These are phyloP conservation scores for Axis porcinus DNA, from an alignment of 2,113 vertebrate species.

Conservation along the genomic window DNA sequence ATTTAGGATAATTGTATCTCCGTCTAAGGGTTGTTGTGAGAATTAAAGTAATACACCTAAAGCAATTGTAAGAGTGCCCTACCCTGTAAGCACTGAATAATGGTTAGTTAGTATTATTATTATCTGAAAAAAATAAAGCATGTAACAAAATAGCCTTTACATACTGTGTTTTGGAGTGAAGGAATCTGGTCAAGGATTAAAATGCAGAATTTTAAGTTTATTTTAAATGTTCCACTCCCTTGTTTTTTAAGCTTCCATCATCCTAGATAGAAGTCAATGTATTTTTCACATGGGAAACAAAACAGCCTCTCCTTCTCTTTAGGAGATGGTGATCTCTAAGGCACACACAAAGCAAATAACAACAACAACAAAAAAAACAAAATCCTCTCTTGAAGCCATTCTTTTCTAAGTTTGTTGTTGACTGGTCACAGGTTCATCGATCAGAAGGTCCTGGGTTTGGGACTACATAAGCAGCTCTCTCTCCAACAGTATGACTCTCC, in stretches of 20 bases:
- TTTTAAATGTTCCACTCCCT: neutral
- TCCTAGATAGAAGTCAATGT: neutral
- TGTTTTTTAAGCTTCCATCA: neutral
- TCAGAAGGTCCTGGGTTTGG: neutral
- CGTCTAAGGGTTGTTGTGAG: neutral
- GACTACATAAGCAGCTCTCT: neutral
- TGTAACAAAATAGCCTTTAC: neutral
- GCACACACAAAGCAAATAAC: neutral
- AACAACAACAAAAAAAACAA: neutral
- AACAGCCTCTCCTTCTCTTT: neutral
- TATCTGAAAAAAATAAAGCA: neutral
- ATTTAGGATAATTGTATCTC: neutral
- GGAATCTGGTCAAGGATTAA: neutral
- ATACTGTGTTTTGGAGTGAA: neutral
- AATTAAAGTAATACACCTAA: neutral
- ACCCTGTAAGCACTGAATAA: neutral
- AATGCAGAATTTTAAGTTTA: neutral
- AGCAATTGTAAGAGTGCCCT: neutral
- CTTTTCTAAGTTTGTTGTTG: neutral
- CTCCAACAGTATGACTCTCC: conserved; percentile 66
- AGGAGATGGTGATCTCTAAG: neutral
- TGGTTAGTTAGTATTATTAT: neutral
- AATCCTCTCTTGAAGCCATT: conserved; percentile 24
- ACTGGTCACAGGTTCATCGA: neutral
- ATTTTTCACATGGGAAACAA: neutral